Percentiles rank a stretch among this genome's conserved stretches.
Conservation (phyloP, 2,113 vertebrate species). For the Mus spicilegus region DNA sequence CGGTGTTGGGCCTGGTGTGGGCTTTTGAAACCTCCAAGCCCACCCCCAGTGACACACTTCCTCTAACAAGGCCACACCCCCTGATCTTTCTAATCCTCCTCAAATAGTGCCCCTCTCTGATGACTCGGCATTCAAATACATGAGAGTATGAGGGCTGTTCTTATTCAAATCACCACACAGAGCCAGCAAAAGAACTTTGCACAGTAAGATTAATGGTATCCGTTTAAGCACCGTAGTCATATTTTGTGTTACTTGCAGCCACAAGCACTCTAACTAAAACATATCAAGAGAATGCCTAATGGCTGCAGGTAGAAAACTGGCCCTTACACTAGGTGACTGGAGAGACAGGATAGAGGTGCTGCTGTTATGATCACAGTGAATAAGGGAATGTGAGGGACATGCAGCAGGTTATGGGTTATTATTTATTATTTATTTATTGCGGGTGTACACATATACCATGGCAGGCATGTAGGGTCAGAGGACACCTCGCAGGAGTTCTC, state of each 20-base stretch:
- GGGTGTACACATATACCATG: not conserved
- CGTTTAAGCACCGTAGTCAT: not conserved
- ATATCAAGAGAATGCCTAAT: not conserved
- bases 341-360: not conserved
- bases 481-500: not conserved
- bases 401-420: not conserved
- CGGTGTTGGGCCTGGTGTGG: not conserved
- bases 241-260: not conserved
- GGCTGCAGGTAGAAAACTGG: not conserved
- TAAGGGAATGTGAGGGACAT: not conserved
- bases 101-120: not conserved
- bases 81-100: not conserved
- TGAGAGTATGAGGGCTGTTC: not conserved
- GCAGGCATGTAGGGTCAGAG: not conserved
- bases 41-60: not conserved
- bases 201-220: not conserved
- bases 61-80: not conserved
- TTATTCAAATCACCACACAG: not conserved
- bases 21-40: not conserved
- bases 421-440: not conserved
- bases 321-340: not conserved
- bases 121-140: not conserved
- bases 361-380: not conserved
- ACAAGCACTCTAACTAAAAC: not conserved
- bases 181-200: not conserved